These are phyloP conservation scores for Brachycybe producta DNA, from an alignment of 2,888 invertebrate species.

Conservation along the genomic window DNA sequence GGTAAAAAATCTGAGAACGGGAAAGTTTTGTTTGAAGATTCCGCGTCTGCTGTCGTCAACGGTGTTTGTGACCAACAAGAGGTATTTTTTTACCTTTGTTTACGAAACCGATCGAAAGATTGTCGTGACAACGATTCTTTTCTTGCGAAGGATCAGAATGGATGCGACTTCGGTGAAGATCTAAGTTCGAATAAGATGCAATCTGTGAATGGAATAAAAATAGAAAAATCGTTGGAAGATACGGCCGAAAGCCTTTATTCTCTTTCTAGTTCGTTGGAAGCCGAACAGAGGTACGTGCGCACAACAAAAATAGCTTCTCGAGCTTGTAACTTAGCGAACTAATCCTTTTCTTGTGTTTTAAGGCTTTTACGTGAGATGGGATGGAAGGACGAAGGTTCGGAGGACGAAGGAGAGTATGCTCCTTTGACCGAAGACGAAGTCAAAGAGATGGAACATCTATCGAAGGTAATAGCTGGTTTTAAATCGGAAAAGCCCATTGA, in stretches of 20 bases:
- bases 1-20: not conserved
- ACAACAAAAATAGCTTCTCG: not conserved
- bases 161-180: no score
- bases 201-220: conserved; percentile 28
- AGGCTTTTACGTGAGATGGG: conserved; percentile 35
- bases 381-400: conserved; percentile 31
- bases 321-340: not conserved
- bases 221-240: conserved; percentile 22
- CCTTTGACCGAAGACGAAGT: conserved; percentile 35
- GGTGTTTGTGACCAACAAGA: not conserved
- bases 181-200: conserved; percentile 22
- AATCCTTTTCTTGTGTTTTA: conserved; percentile 12
- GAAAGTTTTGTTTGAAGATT: conserved; percentile 8
- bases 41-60: not conserved
- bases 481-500: no score
- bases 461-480: conserved; percentile 17
- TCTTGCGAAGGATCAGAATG: no score
- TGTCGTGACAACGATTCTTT: no score
- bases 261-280: conserved; percentile 33
- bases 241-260: conserved; percentile 19
- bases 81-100: no score
- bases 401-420: conserved; percentile 32
- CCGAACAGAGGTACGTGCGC: conserved; percentile 31
- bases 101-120: no score
- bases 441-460: conserved; percentile 29